Evolutionary conservation across 2,113 vertebrate genomes (phyloP).

Genomic region (Odocoileus virginianus): DNA sequence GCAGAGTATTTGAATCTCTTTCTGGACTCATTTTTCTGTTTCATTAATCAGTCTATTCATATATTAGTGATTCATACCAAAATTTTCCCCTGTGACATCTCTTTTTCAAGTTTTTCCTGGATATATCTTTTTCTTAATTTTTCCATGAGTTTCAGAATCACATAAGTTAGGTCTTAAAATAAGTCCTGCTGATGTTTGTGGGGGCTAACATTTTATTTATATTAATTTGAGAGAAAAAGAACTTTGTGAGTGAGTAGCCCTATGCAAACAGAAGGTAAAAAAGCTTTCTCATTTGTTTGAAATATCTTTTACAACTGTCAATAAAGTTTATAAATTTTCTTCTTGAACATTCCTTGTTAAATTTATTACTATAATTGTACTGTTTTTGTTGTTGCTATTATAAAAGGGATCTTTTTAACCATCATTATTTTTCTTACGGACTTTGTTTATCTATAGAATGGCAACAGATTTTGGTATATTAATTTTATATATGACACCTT

Average conservation of each 20-base stretch:
- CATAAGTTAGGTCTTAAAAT: neutral
- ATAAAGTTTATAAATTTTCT: neutral
- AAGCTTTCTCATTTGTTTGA: neutral
- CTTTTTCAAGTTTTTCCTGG: neutral
- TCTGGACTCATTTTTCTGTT: neutral
- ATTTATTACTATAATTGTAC: slow-evolving; percentile 16
- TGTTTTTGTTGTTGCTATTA: neutral
- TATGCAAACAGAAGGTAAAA: neutral
- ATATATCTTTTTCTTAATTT: neutral
- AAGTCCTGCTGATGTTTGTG: neutral
- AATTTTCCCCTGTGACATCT: neutral
- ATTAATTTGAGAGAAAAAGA: neutral
- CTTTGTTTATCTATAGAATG: neutral
- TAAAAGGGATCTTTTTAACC: neutral
- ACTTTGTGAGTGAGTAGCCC: neutral
- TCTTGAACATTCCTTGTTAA: neutral
- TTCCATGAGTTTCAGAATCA: neutral
- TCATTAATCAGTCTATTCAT: neutral
- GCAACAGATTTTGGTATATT: neutral
- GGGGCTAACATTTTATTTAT: neutral
- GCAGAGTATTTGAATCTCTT: neutral
- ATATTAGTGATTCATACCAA: neutral
- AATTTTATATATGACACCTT: slow-evolving; percentile 5
- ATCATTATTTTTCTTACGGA: neutral
- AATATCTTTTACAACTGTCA: neutral